Evolutionary conservation across 2,797 vertebrate species (phyloP).

Genomic region (Scarus forsteni): DNA sequence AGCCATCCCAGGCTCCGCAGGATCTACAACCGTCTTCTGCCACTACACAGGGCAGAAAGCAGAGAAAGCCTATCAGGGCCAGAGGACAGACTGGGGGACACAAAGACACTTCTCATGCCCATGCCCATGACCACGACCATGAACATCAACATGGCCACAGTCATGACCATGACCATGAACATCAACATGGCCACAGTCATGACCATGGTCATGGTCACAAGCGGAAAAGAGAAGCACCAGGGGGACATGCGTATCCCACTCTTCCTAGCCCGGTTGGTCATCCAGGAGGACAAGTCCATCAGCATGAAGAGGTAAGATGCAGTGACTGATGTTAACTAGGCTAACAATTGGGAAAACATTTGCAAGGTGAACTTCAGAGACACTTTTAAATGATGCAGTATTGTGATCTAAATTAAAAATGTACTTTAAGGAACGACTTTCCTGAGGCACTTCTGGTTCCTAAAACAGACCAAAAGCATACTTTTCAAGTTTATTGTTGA

Average conservation of each 20-base stretch:
- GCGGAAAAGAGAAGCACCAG: slow-evolving; percentile 87
- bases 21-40: slow-evolving; percentile 23
- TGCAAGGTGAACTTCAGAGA: too few relatives aligned
- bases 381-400: too few relatives aligned
- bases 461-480: too few relatives aligned
- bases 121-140: neutral
- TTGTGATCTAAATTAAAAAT: too few relatives aligned
- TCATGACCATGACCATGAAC: slow-evolving; percentile 12
- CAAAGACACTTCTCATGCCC: slow-evolving; percentile 42
- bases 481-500: too few relatives aligned
- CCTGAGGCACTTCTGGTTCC: too few relatives aligned
- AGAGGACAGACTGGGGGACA: slow-evolving; percentile 49
- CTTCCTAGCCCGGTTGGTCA: slow-evolving; percentile 63
- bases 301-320: slow-evolving; percentile 89
- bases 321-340: neutral
- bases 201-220: slow-evolving; percentile 69
- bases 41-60: slow-evolving; percentile 64
- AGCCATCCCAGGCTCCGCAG: slow-evolving; percentile 19
- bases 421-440: too few relatives aligned
- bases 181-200: neutral
- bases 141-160: neutral
- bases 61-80: slow-evolving; percentile 29
- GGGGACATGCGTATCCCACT: slow-evolving; percentile 49
- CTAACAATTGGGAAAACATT: too few relatives aligned
- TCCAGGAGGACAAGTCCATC: slow-evolving; percentile 72